Evolutionary conservation across 2,888 invertebrate species (phyloP), one percentile per base, ranked within the genome.

Genomic region (Phalera bucephala): DNA sequence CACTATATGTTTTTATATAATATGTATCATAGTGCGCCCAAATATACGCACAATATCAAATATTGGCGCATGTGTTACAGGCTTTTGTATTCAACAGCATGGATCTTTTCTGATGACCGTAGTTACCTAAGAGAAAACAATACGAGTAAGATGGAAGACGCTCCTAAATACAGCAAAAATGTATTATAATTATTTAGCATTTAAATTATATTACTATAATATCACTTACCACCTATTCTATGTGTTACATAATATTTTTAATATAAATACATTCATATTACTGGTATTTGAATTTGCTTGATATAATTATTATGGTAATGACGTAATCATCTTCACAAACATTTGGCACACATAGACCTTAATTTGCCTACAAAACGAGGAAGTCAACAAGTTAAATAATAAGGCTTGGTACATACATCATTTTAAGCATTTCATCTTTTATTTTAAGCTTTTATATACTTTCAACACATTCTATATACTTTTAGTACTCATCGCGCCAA

Each of bases 161-260:
- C 87, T 76, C 71, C 84, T 87, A 88, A 85, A 84, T 85, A 89
- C 86, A 89, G 87, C 88, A 86, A 82, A 80, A 78, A 78, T 79
- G 73, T 79, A 80, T 83, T 82, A 73, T 69, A 52, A 52, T 58
- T 70, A 71, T 78, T 77, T 79, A 84, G 81, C 79, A 74, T 74
- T 80, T 67, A 73, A 70, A 70, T 77, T 76, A 76, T 44, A 50
- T 55, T 59, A 52, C 70, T 72, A 78, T 78, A 80, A 82, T 86
- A 87, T 87, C 84, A 85, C 86, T 86, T 86, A 86, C 55, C 47
- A 67, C 64, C 85, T 87, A 87, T 69, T 66, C 73, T 80, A 84
- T 69, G 72, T 62, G 61, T 78, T 78, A 80, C 68, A 77, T 19
- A 29, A 17, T 28, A 17, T n/a, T 59, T 68, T 71, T 50, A 73